Percentiles rank a stretch among this genome's conserved stretches.
These are phyloP conservation scores for Zaprionus camerounensis DNA, from an alignment of 1,140 invertebrate species.

Conservation along the genomic window DNA sequence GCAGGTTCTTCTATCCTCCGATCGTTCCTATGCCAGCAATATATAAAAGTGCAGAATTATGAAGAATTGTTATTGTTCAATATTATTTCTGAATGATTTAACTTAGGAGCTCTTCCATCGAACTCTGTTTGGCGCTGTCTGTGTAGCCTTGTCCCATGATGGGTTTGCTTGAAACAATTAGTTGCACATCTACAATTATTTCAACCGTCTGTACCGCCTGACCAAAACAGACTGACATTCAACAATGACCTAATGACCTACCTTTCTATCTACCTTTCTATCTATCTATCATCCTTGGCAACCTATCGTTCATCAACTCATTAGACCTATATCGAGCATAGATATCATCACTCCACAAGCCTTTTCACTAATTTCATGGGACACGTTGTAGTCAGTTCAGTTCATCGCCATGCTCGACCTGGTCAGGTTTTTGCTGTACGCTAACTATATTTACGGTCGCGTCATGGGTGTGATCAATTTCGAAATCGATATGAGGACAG, in stretches of 20 bases:
- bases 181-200: too few relatives aligned
- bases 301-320: conserved; percentile 6
- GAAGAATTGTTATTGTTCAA: too few relatives aligned
- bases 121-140: too few relatives aligned
- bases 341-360: background rate
- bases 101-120: too few relatives aligned
- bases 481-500: conserved; percentile 25
- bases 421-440: background rate
- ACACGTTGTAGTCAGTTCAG: background rate
- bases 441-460: conserved; percentile 23
- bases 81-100: too few relatives aligned
- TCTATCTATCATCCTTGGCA: background rate
- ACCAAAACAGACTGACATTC: background rate
- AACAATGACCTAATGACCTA: background rate
- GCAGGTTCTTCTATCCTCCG: too few relatives aligned
- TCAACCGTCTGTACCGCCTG: background rate
- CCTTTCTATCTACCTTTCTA: background rate
- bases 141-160: too few relatives aligned
- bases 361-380: conserved; percentile 6
- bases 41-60: too few relatives aligned
- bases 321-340: conserved; percentile 1
- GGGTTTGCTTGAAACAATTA: too few relatives aligned
- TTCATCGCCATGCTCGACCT: conserved; percentile 8
- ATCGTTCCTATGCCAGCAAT: too few relatives aligned
- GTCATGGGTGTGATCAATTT: conserved; percentile 36